A percentile compares a stretch with the other conserved stretches of the same genome.
Conservation (phyloP, 2,113 vertebrate genomes). For the Oxyruncus cristatus region DNA sequence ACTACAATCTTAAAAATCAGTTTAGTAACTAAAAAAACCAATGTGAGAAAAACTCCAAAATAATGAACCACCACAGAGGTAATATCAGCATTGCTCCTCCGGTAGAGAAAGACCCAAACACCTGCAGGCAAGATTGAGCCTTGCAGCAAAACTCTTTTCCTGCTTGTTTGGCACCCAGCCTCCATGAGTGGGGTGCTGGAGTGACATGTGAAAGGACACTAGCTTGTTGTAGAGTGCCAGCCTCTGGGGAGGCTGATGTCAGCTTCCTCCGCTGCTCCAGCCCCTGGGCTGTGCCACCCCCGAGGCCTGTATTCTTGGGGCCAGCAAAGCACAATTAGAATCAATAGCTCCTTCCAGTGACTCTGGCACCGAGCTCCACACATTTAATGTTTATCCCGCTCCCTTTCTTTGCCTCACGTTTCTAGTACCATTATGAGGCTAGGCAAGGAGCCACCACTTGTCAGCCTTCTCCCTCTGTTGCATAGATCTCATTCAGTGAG, state of each 20-base stretch:
- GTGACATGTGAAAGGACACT: neutral
- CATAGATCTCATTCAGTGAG: neutral
- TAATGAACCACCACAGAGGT: neutral
- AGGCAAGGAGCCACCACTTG: constrained; percentile 10
- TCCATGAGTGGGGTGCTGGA: neutral
- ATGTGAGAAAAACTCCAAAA: neutral
- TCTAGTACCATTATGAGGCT: neutral
- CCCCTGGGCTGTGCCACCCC: neutral
- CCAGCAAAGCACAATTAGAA: neutral
- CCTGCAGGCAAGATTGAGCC: accelerated
- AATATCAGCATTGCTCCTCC: neutral
- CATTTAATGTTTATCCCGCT: neutral
- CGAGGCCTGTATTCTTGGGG: accelerated
- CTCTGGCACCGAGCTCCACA: neutral
- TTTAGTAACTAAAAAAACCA: neutral
- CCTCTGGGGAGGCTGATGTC: neutral
- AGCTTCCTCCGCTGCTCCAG: neutral
- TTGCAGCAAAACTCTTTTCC: neutral
- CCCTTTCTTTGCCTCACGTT: neutral
- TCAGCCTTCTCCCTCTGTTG: neutral
- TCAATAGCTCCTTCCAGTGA: neutral
- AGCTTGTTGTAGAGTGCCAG: neutral
- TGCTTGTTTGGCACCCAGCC: neutral
- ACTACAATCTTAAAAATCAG: neutral
- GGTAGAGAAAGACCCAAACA: neutral